Evolutionary conservation across 1,140 invertebrate genomes (phyloP), one percentile per base, ranked within the genome.

Genomic region (Chironomus tepperi): DNA sequence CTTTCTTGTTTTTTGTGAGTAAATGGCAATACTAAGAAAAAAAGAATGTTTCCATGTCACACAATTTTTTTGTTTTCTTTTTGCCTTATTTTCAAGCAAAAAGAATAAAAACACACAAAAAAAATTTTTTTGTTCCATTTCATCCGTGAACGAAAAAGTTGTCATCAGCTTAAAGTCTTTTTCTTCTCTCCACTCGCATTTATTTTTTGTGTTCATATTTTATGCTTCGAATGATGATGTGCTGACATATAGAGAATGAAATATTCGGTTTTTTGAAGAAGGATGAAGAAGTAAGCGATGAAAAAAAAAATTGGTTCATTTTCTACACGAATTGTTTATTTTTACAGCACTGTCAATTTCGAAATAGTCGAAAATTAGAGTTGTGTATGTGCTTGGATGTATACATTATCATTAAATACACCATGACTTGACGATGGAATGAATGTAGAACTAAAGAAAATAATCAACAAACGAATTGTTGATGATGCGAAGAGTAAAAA

Each of bases 241-340:
- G 47, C 47, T 57, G 47, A 57, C 47, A 57, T 57, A 34, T 34
- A 34, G 10, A 12, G 47, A 57, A 57, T n/a, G 1, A 57, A 15
- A 34, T 34, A 34, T 34, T 34, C 24, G 24, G 24, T 34, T 34
- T 2, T 34, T 1, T 34, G 24, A 34, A 34, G 24, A 34, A 34
- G 24, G 24, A 34, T 34, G 24, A 34, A 34, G 24, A 34, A 34
- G 24, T 34, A 34, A 5, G 5, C 24, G 24, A 34, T 34, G 24
- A 34, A 34, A 34, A n/a, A n/a, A 12, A 47, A 57, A 57, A 57
- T 12, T 57, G 47, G 47, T 57, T 57, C 47, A 57, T 57, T 57
- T 57, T 57, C 47, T 57, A 57, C 47, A 57, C 47, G 47, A 57
- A 57, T 57, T 57, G 47, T 57, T 57, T 57, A 57, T 57, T 57